Base-by-base conservation (phyloP, 2,888 invertebrate genomes). In the Eledone cirrhosa region DNA sequence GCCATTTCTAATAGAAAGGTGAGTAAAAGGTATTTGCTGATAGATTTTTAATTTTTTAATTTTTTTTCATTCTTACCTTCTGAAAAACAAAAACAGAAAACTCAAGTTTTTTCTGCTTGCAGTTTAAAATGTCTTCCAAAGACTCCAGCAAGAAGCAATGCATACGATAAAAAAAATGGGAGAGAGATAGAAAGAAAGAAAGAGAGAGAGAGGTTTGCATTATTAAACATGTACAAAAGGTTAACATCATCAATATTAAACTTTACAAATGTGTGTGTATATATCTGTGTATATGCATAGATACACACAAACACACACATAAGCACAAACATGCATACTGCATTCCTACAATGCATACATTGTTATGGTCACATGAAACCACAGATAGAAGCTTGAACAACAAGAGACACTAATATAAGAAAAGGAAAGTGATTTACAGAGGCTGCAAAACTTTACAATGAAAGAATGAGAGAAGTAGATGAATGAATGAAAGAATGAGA, bases 141-240 rank as follows among this genome's bases (percentile, higher is more conserved):
- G 72, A 72, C 72, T 72, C 72, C 72, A 72, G 72, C 72, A 72
- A 33, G 72, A 72, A 72, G 72, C 72, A 72, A 72, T 29, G 41
- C 41, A 41, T 72, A 72, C 72, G 22, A 72, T 24, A 67, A 67
- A 24, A 67, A 67, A 67, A 67, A 67, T 31, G 31, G 31, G 31
- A 67, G 13, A 69, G n/a, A 31, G 19, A 41, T 1, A n/a, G 72
- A 72, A 22, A 72, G 72, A 69, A 33, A 69, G 69, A 72, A 24
- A 72, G 67, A 67, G 65, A 65, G n/a, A 65, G 14, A 69, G 69
- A 69, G 33, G 41, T 33, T 72, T 13, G 41, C 72, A 72, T 72
- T 72, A 72, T 72, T 33, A 29, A n/a, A 31, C 72, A 72, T 41
- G 22, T 72, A 72, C 72, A 72, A 63, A 63, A 63, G 22, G 27